phyloP scores from a whole-genome alignment of 2,888 invertebrate species.

The Cyaniris semiargus region DNA sequence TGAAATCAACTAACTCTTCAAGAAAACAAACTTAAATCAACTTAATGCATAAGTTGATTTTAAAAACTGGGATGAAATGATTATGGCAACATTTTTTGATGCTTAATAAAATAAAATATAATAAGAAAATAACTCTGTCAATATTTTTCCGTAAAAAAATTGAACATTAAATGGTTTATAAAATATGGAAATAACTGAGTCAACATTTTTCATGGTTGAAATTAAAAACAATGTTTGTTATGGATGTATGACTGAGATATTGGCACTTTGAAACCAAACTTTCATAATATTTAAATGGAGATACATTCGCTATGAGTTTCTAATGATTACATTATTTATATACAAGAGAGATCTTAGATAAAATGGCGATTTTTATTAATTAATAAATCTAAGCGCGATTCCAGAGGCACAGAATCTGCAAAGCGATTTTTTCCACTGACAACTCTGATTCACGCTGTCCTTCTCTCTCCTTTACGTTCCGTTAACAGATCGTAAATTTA shows the following conservation, averaged over 20 bases:
- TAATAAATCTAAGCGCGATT: slow-evolving; percentile 16
- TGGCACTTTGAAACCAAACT: slow-evolving; percentile 6
- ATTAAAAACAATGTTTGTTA: neutral
- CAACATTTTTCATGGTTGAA: neutral
- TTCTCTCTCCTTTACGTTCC: too few relatives aligned
- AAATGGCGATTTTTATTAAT: slow-evolving; percentile 48
- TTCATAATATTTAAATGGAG: neutral
- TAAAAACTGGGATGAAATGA: neutral
- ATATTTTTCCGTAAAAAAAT: neutral
- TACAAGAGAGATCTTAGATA: slow-evolving; percentile 72
- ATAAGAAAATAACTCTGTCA: neutral
- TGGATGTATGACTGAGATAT: neutral
- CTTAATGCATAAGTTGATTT: neutral
- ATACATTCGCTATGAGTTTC: slow-evolving; percentile 6
- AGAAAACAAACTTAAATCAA: neutral
- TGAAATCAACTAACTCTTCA: neutral
- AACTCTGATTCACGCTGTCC: neutral
- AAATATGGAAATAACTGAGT: neutral
- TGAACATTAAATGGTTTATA: neutral
- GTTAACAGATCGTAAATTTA: too few relatives aligned
- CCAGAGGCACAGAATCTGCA: slow-evolving; percentile 60
- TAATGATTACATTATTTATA: slow-evolving; percentile 49
- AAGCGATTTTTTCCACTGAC: slow-evolving; percentile 49
- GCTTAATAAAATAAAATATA: neutral
- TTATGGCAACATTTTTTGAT: slow-evolving; percentile 19